Percentiles rank a stretch among this genome's conserved stretches.
phyloP scores from a whole-genome alignment of 2,113 vertebrate genomes.

The Microcebus murinus region DNA sequence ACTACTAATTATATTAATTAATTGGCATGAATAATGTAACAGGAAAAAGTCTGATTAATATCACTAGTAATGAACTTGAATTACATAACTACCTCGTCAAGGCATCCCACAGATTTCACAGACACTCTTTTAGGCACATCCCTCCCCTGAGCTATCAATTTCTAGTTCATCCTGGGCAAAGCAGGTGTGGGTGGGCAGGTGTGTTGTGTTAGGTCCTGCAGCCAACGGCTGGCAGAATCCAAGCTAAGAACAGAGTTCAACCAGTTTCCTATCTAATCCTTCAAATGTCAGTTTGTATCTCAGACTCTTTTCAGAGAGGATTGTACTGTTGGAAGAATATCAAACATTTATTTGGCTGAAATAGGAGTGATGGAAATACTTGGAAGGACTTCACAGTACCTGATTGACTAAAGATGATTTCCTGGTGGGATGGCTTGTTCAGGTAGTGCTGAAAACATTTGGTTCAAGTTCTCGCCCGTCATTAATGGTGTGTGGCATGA shows the following conservation, averaged over 20 bases:
- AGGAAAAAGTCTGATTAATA: slow-evolving; percentile 47
- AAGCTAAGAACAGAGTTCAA: neutral
- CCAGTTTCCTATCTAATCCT: neutral
- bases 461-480: slow-evolving; percentile 24
- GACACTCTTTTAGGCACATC: neutral
- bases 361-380: slow-evolving; percentile 38
- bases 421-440: slow-evolving; percentile 43
- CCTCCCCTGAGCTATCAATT: slow-evolving; percentile 4
- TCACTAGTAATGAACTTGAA: slow-evolving; percentile 59
- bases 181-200: neutral
- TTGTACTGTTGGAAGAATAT: neutral
- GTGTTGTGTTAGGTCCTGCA: neutral
- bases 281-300: slow-evolving; percentile 49
- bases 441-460: neutral
- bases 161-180: neutral
- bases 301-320: slow-evolving; percentile 28
- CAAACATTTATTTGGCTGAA: slow-evolving; percentile 42
- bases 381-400: slow-evolving; percentile 20
- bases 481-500: neutral
- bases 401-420: slow-evolving; percentile 44
- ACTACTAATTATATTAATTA: slow-evolving; percentile 67
- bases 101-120: neutral
- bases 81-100: slow-evolving; percentile 38
- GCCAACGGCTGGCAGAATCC: neutral
- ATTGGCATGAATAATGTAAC: slow-evolving; percentile 65